These are phyloP conservation scores for Cerastis rubricosa DNA, from an alignment of 2,888 invertebrate species.

Conservation along the genomic window DNA sequence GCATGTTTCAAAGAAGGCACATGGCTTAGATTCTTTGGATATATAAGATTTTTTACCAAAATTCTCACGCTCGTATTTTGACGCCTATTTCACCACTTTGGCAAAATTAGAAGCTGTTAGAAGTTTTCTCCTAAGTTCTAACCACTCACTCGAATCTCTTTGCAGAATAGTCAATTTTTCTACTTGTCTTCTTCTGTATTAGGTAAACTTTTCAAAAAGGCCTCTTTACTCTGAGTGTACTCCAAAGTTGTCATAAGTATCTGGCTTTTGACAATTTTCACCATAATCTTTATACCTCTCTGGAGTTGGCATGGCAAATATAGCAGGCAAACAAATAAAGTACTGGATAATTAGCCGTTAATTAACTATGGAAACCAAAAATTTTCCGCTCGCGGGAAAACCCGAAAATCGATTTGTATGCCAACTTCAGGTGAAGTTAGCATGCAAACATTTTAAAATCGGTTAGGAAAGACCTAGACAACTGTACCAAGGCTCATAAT, in stretches of 20 bases:
- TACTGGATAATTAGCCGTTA: too few relatives aligned
- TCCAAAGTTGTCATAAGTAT: slow-evolving; percentile 3
- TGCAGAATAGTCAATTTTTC: background rate
- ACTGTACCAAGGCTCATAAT: too few relatives aligned
- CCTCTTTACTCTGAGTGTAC: background rate
- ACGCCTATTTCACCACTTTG: background rate
- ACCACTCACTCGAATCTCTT: slow-evolving; percentile 7
- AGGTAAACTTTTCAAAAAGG: background rate
- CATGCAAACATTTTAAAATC: too few relatives aligned
- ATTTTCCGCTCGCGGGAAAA: too few relatives aligned
- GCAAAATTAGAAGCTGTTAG: background rate
- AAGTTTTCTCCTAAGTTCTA: slow-evolving; percentile 8
- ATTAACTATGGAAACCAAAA: too few relatives aligned
- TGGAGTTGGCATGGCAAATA: too few relatives aligned
- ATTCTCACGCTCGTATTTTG: background rate
- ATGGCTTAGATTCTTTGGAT: slow-evolving; percentile 2
- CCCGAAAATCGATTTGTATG: too few relatives aligned
- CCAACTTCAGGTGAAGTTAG: too few relatives aligned
- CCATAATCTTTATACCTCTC: slow-evolving; percentile 3
- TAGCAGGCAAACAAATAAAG: too few relatives aligned
- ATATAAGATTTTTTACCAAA: background rate
- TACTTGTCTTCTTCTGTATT: background rate
- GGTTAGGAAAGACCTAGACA: too few relatives aligned
- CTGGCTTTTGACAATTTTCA: slow-evolving; percentile 6
- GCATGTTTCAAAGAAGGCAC: slow-evolving; percentile 8